These are phyloP conservation scores for Bombus pyrosoma DNA, from an alignment of 1,140 invertebrate species.

Conservation along the genomic window DNA sequence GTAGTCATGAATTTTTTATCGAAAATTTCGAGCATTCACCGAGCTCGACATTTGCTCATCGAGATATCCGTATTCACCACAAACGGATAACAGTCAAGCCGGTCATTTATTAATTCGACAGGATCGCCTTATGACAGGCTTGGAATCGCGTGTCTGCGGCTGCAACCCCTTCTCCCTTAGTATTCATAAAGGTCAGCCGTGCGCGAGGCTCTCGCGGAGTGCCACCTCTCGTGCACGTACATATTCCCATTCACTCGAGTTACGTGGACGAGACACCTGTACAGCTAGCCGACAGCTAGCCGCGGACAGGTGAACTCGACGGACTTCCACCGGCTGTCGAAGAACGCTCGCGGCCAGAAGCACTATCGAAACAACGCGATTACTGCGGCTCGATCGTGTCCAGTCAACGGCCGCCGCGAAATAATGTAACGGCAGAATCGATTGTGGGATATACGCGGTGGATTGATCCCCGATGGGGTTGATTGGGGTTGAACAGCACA, in stretches of 20 bases:
- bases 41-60: background rate
- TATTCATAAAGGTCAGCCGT: slow-evolving; percentile 80
- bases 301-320: slow-evolving; percentile 55
- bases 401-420: slow-evolving; percentile 9
- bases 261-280: slow-evolving; percentile 63
- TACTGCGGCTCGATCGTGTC: background rate
- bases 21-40: background rate
- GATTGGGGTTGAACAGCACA: background rate
- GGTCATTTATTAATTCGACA: slow-evolving; percentile 65
- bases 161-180: slow-evolving; percentile 63
- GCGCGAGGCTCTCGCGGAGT: slow-evolving; percentile 29
- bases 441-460: background rate
- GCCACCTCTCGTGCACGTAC: slow-evolving; percentile 45
- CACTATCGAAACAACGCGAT: background rate
- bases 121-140: slow-evolving; percentile 65
- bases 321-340: background rate
- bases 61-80: background rate
- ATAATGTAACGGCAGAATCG: background rate
- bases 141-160: slow-evolving; percentile 73
- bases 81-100: slow-evolving; percentile 14
- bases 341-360: background rate
- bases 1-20: background rate
- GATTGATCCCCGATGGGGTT: background rate
- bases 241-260: slow-evolving; percentile 28
- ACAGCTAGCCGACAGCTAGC: slow-evolving; percentile 45